Evolutionary conservation across 2,797 vertebrate genomes (phyloP).

Genomic region (Phrynocephalus forsythii): DNA sequence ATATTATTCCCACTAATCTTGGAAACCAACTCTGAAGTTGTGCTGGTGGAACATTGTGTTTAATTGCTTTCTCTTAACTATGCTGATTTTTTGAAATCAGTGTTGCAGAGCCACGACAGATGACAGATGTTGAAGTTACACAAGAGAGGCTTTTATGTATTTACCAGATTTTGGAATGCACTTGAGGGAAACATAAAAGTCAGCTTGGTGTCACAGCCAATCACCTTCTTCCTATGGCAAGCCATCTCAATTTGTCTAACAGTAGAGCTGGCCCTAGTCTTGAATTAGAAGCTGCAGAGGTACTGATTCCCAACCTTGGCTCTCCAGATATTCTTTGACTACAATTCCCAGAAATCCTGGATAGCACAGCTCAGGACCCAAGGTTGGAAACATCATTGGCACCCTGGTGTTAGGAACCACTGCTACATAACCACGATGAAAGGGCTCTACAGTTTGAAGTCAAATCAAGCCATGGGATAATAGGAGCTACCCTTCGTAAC

Average conservation of each 20-base stretch:
- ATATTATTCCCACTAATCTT: slow-evolving; percentile 70
- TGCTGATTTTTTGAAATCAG: neutral
- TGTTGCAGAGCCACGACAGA: slow-evolving; percentile 34
- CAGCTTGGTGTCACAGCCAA: neutral
- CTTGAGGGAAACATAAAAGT: neutral
- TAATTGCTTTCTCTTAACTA: slow-evolving; percentile 49
- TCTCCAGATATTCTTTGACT: too few relatives aligned
- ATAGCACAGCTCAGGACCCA: neutral
- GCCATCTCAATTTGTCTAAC: too few relatives aligned
- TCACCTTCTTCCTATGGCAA: neutral
- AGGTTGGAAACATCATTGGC: neutral
- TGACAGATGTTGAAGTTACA: neutral
- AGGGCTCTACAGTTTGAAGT: too few relatives aligned
- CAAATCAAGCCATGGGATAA: neutral
- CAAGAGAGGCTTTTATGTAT: neutral
- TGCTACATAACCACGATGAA: neutral
- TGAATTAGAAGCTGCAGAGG: neutral
- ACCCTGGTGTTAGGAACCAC: neutral
- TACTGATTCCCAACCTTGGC: too few relatives aligned
- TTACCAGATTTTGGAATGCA: neutral
- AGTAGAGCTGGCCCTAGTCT: neutral
- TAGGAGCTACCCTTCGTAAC: neutral
- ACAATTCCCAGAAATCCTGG: neutral
- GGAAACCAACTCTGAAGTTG: slow-evolving; percentile 59
- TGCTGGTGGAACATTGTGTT: slow-evolving; percentile 45